These are phyloP conservation scores for Nemopilema nomurai DNA, from an alignment of 30 jellyfish, hydroid and myxozoan genomes.

Conservation along the genomic window DNA sequence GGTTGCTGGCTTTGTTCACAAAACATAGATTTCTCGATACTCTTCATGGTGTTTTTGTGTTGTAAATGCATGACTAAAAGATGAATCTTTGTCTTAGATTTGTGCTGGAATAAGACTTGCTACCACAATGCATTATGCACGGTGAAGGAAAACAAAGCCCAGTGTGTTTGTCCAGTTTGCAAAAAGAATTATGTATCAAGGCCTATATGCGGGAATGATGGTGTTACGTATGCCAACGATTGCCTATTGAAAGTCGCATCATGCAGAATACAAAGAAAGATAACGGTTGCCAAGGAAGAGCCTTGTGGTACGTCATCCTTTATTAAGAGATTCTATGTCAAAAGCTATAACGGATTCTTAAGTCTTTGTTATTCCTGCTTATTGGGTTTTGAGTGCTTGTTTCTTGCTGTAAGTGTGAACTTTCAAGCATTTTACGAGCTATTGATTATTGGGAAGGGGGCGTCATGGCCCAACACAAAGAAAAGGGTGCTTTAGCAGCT, in stretches of 20 bases:
- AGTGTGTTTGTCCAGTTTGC: slow-evolving; percentile 72
- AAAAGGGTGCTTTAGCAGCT: too few species aligned
- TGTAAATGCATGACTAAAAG: too few species aligned
- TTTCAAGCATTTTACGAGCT: too few species aligned
- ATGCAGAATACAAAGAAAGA: slow-evolving; percentile 28
- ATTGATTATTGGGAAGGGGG: too few species aligned
- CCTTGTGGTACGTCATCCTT: slow-evolving; percentile 73
- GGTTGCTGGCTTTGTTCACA: neutral
- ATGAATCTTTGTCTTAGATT: slow-evolving; percentile 33
- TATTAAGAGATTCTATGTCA: too few species aligned
- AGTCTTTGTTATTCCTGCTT: too few species aligned
- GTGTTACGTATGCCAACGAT: slow-evolving; percentile 58
- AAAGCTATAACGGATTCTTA: too few species aligned
- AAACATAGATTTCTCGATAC: neutral
- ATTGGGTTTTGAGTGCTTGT: too few species aligned
- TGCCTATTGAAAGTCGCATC: slow-evolving; percentile 60
- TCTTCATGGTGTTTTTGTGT: too few species aligned
- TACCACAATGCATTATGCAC: slow-evolving; percentile 37
- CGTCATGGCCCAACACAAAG: too few species aligned
- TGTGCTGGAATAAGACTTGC: slow-evolving; percentile 39
- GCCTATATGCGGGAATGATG: slow-evolving; percentile 82
- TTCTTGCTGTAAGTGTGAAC: too few species aligned
- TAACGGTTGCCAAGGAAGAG: slow-evolving; percentile 40
- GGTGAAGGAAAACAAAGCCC: slow-evolving; percentile 28
- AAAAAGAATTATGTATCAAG: neutral